Base-by-base conservation (phyloP, 2,113 vertebrate genomes). In the Peromyscus leucopus region DNA sequence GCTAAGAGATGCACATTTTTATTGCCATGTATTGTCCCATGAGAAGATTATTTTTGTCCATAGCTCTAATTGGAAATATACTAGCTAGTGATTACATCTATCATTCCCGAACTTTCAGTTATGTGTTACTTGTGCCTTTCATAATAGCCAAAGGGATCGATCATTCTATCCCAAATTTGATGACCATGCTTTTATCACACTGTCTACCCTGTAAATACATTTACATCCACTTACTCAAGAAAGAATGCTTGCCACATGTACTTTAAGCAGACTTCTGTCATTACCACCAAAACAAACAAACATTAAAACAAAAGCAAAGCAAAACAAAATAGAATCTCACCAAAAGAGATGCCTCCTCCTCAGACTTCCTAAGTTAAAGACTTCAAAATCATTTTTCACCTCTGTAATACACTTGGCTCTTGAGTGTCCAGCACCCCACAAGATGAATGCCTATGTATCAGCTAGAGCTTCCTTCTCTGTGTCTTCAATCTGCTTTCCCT, bases 401-500 rank as follows among this genome's bases (percentile, higher is more conserved):
- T 95, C 39, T 72, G 67, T 79, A 31, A 17, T 42, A 33, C 59
- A 59, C 4, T 39, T 83, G n/a, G 69, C 26, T 92, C 7, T 88
- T 48, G n/a, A 57, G 39, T 57, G 71, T n/a, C 55, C 80, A 51
- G 75, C 19, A 55, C 16, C 65, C 21, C 90, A 69, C 89, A 11
- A 11, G 89, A 79, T n/a, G n/a, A 69, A 92, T 0, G 65, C 1
- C 11, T 4, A 61, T n/a, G 74, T 33, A 83, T 78, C n/a, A 33
- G 17, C 51, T 86, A 69, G n/a, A 82, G 67, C 8, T 72, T 59
- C 63, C 42, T 90, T 97, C 80, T 94, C 36, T 93, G 78, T 67
- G 39, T 42, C 83, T 65, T 11, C 75, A 67, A 31, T 36, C 26
- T 87, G 72, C 57, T 11, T 74, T 59, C 46, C 46, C 13, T 65